Base-by-base conservation (phyloP, 1,140 invertebrate species). In the Drosophila auraria region DNA sequence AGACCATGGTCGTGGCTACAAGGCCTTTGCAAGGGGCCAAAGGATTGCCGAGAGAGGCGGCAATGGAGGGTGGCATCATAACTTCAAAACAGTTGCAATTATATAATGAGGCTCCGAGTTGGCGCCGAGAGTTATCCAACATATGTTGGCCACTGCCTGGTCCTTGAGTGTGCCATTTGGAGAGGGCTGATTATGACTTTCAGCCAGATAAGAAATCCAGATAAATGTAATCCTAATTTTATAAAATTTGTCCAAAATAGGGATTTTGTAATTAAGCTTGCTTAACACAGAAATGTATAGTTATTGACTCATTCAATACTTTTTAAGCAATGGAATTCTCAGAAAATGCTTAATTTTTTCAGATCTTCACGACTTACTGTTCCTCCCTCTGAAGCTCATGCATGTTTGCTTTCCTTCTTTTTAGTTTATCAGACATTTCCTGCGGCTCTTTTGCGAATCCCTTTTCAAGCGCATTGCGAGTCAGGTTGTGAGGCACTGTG, bases 61-160 rank as follows among this genome's bases (percentile, higher is more conserved):
- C n/a, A 33, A 50, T 42, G 33, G 49, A 44, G 38, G 51, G 61
- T 33, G 63, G 63, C 51, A 40, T 75, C 68, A 87, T 53, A 87
- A 87, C 83, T 87, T 87, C 76, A 87, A 87, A 74, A 87, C 83
- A 87, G 80, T 83, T 83, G 80, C 83, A 87, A 87, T 87, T 87
- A 87, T 87, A 66, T 87, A 87, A 87, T 87, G 83, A 87, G 74
- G 74, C 66, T 69, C 63, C 59, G 62, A 79, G 59, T 72, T 61
- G 69, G 63, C 66, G 30, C 64, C 53, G 53, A 62, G 59, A 86
- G 56, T 75, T 72, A 50, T 47, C 58, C 33, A 66, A 47, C 27
- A 61, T 51, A 57, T 76, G 54, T 61, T 74, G 47, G 50, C 17
- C 25, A 27, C 20, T 59, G 25, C 57, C 20, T 42, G 68, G 61